phyloP scores from a whole-genome alignment of 2,797 vertebrate species.

The Acanthiza pusilla region DNA sequence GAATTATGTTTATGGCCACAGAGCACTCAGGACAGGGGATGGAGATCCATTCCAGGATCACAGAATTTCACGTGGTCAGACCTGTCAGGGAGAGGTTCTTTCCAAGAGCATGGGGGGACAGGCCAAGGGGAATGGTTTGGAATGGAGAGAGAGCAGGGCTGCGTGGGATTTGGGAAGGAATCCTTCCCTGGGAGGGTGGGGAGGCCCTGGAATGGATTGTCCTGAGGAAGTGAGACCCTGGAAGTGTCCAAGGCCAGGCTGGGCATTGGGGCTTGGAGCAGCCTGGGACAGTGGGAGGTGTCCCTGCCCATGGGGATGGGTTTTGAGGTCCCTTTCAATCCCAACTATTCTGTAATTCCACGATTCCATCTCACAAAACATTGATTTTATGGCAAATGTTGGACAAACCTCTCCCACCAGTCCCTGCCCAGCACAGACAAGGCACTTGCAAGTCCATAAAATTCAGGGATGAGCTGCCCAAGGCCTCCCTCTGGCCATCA shows the following conservation, averaged over 20 bases:
- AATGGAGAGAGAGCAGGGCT: fast-evolving
- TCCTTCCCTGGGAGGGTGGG: background rate
- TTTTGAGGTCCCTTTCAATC: background rate
- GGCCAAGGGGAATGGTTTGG: background rate
- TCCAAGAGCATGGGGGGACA: fast-evolving
- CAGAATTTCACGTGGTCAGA: background rate
- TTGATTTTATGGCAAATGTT: fast-evolving
- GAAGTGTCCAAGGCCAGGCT: too few relatives aligned
- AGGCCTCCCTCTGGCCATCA: background rate
- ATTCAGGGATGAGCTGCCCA: background rate
- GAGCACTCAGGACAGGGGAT: fast-evolving
- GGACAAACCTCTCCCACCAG: background rate
- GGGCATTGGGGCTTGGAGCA: too few relatives aligned
- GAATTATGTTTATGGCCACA: fast-evolving
- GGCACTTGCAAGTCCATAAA: background rate
- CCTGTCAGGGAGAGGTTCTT: background rate
- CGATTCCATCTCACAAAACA: background rate
- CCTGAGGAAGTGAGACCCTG: background rate
- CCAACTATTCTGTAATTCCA: background rate
- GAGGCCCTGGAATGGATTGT: fast-evolving
- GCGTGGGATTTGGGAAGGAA: background rate
- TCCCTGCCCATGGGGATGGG: background rate
- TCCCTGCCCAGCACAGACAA: fast-evolving
- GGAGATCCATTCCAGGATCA: fast-evolving
- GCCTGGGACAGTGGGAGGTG: background rate